These are phyloP conservation scores for Scolanthus callimorphus DNA, from an alignment of 92 coral and sea anemone species.

Conservation along the genomic window DNA sequence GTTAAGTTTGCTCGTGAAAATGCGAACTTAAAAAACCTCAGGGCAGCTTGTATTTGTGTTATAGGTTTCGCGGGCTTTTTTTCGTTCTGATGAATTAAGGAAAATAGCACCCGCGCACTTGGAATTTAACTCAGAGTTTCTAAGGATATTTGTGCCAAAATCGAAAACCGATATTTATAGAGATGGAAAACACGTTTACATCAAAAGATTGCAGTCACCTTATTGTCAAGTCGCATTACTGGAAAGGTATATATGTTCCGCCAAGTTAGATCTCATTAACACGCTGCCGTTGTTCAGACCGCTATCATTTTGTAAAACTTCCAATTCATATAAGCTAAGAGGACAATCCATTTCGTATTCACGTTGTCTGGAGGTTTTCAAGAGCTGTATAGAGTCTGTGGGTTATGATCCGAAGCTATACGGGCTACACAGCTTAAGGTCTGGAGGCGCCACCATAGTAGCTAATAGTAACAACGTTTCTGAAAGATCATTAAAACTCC, in stretches of 20 bases:
- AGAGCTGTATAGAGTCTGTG: conserved; percentile 2
- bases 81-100: conserved; percentile 29
- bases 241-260: conserved; percentile 17
- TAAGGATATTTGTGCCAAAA: too few relatives aligned
- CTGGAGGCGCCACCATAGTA: background rate
- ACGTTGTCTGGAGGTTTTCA: conserved; percentile 17
- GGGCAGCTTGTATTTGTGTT: too few relatives aligned
- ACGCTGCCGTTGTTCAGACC: conserved; percentile 18
- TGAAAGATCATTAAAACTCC: too few relatives aligned
- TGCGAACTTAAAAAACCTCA: conserved; percentile 28
- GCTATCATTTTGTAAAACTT: conserved; percentile 1
- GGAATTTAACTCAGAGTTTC: background rate
- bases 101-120: conserved; percentile 16
- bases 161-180: conserved; percentile 50
- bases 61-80: conserved; percentile 49
- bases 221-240: conserved; percentile 45
- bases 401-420: conserved; percentile 1
- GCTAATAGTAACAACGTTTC: too few relatives aligned
- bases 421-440: background rate
- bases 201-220: conserved; percentile 11
- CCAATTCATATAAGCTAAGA: background rate
- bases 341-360: conserved; percentile 11
- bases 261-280: background rate
- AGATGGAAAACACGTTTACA: conserved; percentile 40
- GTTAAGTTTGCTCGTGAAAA: conserved; percentile 4